Percentiles rank a stretch among this genome's conserved stretches.
These are phyloP conservation scores for Pseudobourletiella spinata DNA, from an alignment of 1,140 invertebrate genomes.

Conservation along the genomic window DNA sequence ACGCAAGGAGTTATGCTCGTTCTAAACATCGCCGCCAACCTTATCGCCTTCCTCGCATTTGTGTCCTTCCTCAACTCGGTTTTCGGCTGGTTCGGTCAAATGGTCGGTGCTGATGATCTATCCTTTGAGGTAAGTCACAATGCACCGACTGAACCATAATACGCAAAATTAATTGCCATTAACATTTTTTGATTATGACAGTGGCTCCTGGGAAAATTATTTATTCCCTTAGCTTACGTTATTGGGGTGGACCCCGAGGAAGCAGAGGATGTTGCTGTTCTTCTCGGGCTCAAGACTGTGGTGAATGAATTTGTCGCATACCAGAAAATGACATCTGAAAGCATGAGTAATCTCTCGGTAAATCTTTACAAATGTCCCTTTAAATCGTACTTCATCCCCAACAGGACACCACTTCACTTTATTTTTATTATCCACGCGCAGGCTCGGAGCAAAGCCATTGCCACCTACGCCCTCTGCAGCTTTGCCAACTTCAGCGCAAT, in stretches of 20 bases:
- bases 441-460: slow-evolving; percentile 65
- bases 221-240: slow-evolving; percentile 72
- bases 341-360: neutral
- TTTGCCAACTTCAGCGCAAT: slow-evolving; percentile 89
- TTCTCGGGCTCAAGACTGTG: slow-evolving; percentile 81
- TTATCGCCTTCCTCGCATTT: slow-evolving; percentile 84
- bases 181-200: slow-evolving; percentile 43
- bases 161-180: neutral
- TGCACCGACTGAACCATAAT: neutral
- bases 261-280: slow-evolving; percentile 63
- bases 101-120: slow-evolving; percentile 53
- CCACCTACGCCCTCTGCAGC: slow-evolving; percentile 89
- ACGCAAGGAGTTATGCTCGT: slow-evolving; percentile 54
- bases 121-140: slow-evolving; percentile 1
- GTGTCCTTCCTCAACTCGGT: slow-evolving; percentile 72
- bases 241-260: slow-evolving; percentile 71
- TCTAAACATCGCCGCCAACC: slow-evolving; percentile 77
- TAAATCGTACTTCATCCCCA: too few relatives aligned
- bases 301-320: slow-evolving; percentile 92
- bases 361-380: too few relatives aligned
- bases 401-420: too few relatives aligned
- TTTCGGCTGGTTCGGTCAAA: slow-evolving; percentile 52
- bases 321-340: slow-evolving; percentile 58
- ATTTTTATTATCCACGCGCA: slow-evolving; percentile 40
- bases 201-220: slow-evolving; percentile 58